Percentiles rank a stretch among this genome's conserved stretches.
Conservation (phyloP, 1,140 invertebrate genomes). For the Drosophila repletoides region DNA sequence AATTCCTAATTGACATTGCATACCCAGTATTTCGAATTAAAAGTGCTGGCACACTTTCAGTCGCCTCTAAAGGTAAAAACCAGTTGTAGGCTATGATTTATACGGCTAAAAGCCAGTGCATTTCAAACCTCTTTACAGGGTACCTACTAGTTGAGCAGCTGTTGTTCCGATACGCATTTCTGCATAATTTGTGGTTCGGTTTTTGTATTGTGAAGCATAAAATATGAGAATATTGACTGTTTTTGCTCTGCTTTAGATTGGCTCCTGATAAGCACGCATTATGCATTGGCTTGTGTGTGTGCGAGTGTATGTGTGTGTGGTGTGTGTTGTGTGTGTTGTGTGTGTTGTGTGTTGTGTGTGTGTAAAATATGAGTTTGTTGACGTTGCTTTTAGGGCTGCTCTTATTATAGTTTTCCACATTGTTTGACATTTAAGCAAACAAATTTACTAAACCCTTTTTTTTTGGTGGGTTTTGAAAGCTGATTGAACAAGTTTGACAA, state of each 20-base stretch:
- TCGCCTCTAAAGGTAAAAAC: too few species aligned
- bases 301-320: slow-evolving; percentile 5
- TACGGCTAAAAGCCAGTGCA: too few species aligned
- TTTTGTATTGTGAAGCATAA: slow-evolving; percentile 41
- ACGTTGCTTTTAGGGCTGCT: slow-evolving; percentile 33
- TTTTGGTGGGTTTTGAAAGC: background rate
- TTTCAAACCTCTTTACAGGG: too few species aligned
- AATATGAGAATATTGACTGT: slow-evolving; percentile 38
- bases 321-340: slow-evolving; percentile 3
- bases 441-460: slow-evolving; percentile 1
- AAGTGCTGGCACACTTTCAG: too few species aligned
- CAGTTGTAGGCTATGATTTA: too few species aligned
- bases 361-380: slow-evolving; percentile 54
- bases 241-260: slow-evolving; percentile 49
- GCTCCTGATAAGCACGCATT: slow-evolving; percentile 63
- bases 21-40: too few species aligned
- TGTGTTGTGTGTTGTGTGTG: slow-evolving; percentile 8
- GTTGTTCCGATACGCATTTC: background rate
- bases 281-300: slow-evolving; percentile 35
- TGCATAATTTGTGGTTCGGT: slow-evolving; percentile 25
- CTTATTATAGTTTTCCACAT: slow-evolving; percentile 46
- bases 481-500: slow-evolving; percentile 40
- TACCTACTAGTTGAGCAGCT: background rate
- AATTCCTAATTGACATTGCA: too few species aligned
- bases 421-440: slow-evolving; percentile 27